These are phyloP conservation scores for Cepaea nemoralis DNA, from an alignment of 1,140 invertebrate genomes.

Conservation along the genomic window DNA sequence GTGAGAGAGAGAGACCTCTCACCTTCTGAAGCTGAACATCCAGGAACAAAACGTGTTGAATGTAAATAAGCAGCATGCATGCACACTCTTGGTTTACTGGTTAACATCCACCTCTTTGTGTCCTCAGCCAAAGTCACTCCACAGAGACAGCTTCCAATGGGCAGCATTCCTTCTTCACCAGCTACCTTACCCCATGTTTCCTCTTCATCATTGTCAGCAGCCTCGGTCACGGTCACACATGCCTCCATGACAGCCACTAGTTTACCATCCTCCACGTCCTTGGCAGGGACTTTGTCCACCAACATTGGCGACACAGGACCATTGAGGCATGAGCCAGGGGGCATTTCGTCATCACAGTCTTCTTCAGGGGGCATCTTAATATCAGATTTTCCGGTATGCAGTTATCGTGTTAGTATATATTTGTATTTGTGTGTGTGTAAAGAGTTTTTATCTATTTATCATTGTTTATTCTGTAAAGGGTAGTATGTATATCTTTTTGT, in stretches of 20 bases:
- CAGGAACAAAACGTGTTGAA: too few relatives aligned
- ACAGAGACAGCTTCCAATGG: not conserved
- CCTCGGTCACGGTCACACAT: not conserved
- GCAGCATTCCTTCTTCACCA: conserved; percentile 11
- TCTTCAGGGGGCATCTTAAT: conserved; percentile 12
- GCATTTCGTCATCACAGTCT: not conserved
- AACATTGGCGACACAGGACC: not conserved
- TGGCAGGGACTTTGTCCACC: not conserved
- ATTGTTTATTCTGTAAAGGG: too few relatives aligned
- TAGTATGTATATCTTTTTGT: too few relatives aligned
- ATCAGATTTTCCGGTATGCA: conserved; percentile 24
- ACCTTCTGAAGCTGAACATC: too few relatives aligned
- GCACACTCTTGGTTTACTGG: too few relatives aligned
- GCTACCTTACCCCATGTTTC: not conserved
- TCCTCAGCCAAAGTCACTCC: conserved; percentile 28
- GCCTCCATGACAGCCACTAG: not conserved
- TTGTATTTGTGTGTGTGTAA: too few relatives aligned
- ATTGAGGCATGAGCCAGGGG: not conserved
- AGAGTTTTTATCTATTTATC: too few relatives aligned
- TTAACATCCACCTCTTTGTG: not conserved
- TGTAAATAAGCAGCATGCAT: too few relatives aligned
- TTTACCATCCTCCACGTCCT: not conserved
- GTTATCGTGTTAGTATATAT: too few relatives aligned
- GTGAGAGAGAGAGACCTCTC: too few relatives aligned
- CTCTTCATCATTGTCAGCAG: conserved; percentile 1